phyloP scores from a whole-genome alignment of 2,888 invertebrate genomes.

The Philereme vetulata region DNA sequence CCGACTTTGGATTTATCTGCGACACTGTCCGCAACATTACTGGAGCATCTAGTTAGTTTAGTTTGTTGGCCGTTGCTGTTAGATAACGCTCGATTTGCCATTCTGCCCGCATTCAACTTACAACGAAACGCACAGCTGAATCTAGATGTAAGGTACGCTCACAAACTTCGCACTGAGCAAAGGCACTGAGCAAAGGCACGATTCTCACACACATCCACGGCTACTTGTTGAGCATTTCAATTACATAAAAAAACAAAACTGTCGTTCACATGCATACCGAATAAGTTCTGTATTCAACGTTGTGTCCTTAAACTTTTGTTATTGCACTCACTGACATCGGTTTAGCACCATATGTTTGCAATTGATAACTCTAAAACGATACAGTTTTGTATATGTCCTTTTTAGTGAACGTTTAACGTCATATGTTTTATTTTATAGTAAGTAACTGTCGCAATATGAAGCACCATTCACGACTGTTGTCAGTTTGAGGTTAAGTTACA shows the following conservation, averaged over 20 bases:
- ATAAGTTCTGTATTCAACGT: conserved; percentile 35
- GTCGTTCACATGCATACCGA: conserved; percentile 44
- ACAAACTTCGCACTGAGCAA: conserved; percentile 40
- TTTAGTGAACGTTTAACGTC: conserved; percentile 8
- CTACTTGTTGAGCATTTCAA: conserved; percentile 49
- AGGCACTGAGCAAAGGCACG: conserved; percentile 34
- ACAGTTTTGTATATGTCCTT: neutral
- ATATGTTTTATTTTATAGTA: conserved; percentile 52
- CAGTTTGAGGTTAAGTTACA: conserved; percentile 83
- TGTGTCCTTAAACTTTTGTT: conserved; percentile 46
- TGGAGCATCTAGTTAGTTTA: conserved; percentile 72
- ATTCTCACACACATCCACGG: conserved; percentile 52
- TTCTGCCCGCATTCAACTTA: conserved; percentile 57
- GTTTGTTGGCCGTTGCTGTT: conserved; percentile 63
- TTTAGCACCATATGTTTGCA: conserved; percentile 41
- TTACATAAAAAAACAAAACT: conserved; percentile 43
- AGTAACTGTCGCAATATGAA: conserved; percentile 71
- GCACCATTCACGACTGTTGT: conserved; percentile 79
- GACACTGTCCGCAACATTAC: conserved; percentile 71
- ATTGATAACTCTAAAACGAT: neutral
- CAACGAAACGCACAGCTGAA: conserved; percentile 37
- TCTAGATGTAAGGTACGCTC: conserved; percentile 36
- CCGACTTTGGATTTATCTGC: conserved; percentile 75
- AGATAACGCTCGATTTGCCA: conserved; percentile 67
- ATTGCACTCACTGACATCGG: conserved; percentile 45